Percentiles rank a stretch among this genome's conserved stretches.
phyloP scores from a whole-genome alignment of 1,140 invertebrate species.

The Ooceraea biroi region DNA sequence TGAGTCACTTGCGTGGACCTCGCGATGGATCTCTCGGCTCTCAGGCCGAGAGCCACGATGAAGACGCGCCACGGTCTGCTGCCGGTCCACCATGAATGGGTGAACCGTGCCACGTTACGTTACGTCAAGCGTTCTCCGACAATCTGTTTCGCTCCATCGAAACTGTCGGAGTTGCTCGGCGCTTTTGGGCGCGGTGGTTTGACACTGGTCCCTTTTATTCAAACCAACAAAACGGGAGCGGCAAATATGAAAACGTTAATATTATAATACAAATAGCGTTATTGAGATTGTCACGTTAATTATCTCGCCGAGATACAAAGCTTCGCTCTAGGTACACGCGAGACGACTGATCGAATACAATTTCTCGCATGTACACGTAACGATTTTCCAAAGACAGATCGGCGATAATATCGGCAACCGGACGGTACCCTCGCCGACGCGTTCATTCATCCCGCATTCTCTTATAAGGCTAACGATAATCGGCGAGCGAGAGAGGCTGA shows the following conservation, averaged over 20 bases:
- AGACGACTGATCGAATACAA: too few species aligned
- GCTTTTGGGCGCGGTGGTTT: neutral
- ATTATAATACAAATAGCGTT: too few species aligned
- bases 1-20: constrained; percentile 61
- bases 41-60: constrained; percentile 14
- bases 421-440: neutral
- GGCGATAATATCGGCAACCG: neutral
- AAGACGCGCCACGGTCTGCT: neutral
- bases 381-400: too few species aligned
- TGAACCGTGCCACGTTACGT: neutral
- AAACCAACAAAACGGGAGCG: too few species aligned
- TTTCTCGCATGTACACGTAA: too few species aligned
- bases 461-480: constrained; percentile 23
- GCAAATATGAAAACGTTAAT: too few species aligned
- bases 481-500: constrained; percentile 8
- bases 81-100: neutral
- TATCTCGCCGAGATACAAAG: too few species aligned
- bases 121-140: neutral
- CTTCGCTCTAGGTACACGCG: too few species aligned
- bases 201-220: neutral
- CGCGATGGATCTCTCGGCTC: neutral
- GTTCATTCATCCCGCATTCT: constrained; percentile 15
- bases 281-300: too few species aligned
- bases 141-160: neutral
- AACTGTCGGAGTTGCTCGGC: neutral